phyloP scores from a whole-genome alignment of 2,888 invertebrate genomes.

The Lasioglossum vierecki region DNA sequence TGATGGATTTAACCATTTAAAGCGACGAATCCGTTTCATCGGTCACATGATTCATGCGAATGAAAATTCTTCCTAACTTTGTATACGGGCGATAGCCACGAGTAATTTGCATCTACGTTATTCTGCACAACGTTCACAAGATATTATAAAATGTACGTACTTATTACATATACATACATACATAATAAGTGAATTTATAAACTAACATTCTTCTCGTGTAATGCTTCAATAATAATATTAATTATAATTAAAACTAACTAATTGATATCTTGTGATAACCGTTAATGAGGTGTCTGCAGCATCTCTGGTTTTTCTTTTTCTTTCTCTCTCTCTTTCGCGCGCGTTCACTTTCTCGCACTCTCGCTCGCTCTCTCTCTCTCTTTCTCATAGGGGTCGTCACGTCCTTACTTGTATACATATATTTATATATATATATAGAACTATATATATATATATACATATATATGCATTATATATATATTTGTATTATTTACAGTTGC shows the following conservation, averaged over 20 bases:
- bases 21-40: neutral
- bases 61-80: neutral
- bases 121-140: conserved; percentile 70
- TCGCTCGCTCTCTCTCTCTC: conserved; percentile 10
- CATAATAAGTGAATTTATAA: conserved; percentile 77
- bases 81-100: neutral
- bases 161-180: conserved; percentile 63
- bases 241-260: conserved; percentile 81
- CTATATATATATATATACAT: conserved; percentile 62
- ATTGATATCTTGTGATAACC: conserved; percentile 77
- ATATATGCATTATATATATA: conserved; percentile 46
- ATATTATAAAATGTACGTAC: conserved; percentile 65
- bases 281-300: conserved; percentile 75
- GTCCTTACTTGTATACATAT: conserved; percentile 69
- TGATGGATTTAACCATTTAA: neutral
- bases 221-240: conserved; percentile 73
- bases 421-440: conserved; percentile 39
- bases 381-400: conserved; percentile 73
- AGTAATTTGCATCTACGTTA: conserved; percentile 46
- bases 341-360: conserved; percentile 13
- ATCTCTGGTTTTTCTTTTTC: conserved; percentile 59
- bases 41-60: neutral
- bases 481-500: conserved; percentile 82
- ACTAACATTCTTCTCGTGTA: conserved; percentile 79
- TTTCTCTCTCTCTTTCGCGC: conserved; percentile 49